A percentile compares a stretch with the other conserved stretches of the same genome.
Evolutionary conservation across 2,113 vertebrate species (phyloP).

Genomic region (Clinocottus analis): DNA sequence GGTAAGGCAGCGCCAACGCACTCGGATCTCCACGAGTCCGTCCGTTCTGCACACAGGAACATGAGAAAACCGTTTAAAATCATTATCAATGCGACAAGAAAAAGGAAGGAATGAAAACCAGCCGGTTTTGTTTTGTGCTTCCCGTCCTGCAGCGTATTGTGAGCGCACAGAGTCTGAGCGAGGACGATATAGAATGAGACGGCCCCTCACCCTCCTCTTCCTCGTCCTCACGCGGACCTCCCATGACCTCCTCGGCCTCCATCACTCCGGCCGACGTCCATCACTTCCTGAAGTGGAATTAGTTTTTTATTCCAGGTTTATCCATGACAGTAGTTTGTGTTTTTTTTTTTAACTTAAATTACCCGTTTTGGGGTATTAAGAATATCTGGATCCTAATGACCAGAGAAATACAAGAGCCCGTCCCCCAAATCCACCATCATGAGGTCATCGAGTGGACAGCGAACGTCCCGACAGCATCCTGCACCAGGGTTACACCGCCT

Average conservation of each 20-base stretch:
- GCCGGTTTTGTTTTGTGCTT: neutral
- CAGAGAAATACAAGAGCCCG: slow-evolving; percentile 1
- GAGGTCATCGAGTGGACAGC: neutral
- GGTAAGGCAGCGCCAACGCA: neutral
- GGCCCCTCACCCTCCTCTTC: neutral
- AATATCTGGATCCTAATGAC: neutral
- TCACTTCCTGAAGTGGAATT: slow-evolving; percentile 39
- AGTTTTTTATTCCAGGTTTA: slow-evolving; percentile 33
- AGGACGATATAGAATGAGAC: slow-evolving; percentile 92
- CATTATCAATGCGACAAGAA: too few relatives aligned
- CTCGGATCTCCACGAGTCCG: neutral
- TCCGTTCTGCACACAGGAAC: neutral
- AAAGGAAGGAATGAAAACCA: too few relatives aligned
- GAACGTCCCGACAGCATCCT: too few relatives aligned
- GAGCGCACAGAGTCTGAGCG: slow-evolving; percentile 92
- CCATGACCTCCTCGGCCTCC: slow-evolving; percentile 17
- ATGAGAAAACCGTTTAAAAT: neutral
- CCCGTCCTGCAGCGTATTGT: slow-evolving; percentile 88
- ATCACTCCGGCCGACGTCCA: slow-evolving; percentile 13
- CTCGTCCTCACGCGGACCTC: slow-evolving; percentile 7
- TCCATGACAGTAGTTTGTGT: slow-evolving; percentile 11
- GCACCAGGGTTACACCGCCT: too few relatives aligned
- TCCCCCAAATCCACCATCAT: neutral
- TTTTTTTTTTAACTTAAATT: slow-evolving; percentile 31
- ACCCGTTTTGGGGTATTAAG: slow-evolving; percentile 53